Conservation (phyloP, 2,888 invertebrate species). For the Glaucopsyche alexis region DNA sequence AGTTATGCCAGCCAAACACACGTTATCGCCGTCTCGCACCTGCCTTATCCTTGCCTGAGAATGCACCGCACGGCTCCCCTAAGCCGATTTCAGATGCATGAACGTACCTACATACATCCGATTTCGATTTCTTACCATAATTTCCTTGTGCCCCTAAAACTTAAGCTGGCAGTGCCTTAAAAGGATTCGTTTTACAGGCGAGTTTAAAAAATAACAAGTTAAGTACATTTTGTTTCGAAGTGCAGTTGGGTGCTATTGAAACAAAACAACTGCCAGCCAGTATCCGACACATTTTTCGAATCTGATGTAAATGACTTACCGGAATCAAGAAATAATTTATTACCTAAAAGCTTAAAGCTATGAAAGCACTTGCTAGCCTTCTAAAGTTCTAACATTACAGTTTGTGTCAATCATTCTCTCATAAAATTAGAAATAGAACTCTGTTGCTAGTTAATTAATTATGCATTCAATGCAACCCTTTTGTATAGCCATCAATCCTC, state of each 20-base stretch:
- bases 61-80: constrained; percentile 43
- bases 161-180: not conserved
- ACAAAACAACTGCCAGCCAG: not conserved
- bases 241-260: not conserved
- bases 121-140: constrained; percentile 26
- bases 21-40: constrained; percentile 66
- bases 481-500: constrained; percentile 19
- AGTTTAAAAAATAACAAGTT: not conserved
- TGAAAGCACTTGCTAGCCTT: no score
- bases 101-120: constrained; percentile 36
- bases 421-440: not conserved
- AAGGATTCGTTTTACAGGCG: not conserved
- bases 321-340: no score
- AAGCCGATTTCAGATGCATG: constrained; percentile 67
- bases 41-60: constrained; percentile 54
- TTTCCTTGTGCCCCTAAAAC: not conserved
- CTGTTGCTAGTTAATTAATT: constrained; percentile 17
- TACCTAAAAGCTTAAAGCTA: no score
- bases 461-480: constrained; percentile 17
- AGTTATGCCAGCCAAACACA: constrained; percentile 61
- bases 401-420: not conserved
- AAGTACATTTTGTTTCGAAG: not conserved
- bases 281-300: no score
- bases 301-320: no score
- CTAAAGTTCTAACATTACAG: no score